Percentiles rank a stretch among this genome's conserved stretches.
Evolutionary conservation across 2,113 vertebrate genomes (phyloP).

Genomic region (Paraplagusia blochii): DNA sequence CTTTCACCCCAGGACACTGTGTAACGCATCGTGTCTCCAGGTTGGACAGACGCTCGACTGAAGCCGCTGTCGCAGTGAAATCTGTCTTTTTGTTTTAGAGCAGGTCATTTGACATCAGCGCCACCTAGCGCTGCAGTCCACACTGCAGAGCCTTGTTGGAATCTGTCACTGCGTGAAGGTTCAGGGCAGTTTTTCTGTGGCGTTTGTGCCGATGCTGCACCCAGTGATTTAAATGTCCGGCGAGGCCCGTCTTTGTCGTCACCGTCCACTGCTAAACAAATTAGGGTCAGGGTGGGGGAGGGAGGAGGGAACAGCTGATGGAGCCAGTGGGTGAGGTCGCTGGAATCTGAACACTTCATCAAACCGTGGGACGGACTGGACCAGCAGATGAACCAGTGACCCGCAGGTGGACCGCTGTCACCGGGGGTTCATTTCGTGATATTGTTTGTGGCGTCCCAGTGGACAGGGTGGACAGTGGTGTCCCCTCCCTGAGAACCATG

Average conservation of each 20-base stretch:
- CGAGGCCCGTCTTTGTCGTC: conserved; percentile 48
- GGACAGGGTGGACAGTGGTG: conserved; percentile 19
- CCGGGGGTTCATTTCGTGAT: no score
- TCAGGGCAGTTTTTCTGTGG: no score
- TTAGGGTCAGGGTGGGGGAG: conserved; percentile 59
- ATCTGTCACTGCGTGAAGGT: no score
- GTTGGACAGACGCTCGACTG: no score
- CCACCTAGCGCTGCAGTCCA: conserved; percentile 22
- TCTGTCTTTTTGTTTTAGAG: conserved; percentile 28
- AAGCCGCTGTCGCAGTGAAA: no score
- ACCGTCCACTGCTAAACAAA: conserved; percentile 57
- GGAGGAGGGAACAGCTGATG: conserved; percentile 69
- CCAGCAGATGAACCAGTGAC: no score
- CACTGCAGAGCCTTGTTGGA: no score
- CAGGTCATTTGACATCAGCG: conserved; percentile 27
- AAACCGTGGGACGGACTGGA: neutral
- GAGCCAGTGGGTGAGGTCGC: conserved; percentile 58
- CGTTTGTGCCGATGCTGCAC: conserved; percentile 12
- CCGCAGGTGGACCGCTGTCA: no score
- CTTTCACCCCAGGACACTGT: no score
- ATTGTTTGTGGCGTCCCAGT: conserved; percentile 8
- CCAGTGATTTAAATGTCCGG: conserved; percentile 31
- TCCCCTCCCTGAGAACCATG: conserved; percentile 37
- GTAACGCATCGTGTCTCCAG: no score
- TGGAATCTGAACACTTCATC: conserved; percentile 38